Base-by-base conservation (phyloP, 2,113 vertebrate genomes). In the Verasper variegatus region DNA sequence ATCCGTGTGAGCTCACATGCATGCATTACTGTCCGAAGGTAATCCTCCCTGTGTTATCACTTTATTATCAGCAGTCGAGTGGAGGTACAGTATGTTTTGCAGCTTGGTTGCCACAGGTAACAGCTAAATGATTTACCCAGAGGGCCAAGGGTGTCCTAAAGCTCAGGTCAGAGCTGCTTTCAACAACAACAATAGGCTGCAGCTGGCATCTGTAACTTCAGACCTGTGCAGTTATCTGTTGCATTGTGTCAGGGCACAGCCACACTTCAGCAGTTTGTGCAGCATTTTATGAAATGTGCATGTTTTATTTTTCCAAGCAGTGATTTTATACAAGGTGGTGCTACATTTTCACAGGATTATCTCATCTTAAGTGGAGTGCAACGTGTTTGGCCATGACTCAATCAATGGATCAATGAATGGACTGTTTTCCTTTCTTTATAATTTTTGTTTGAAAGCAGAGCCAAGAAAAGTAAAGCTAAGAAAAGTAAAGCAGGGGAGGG, bases 61-160 rank as follows among this genome's bases (percentile, higher is more conserved):
- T 62, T 59, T 40, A 37, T 79, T 89, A 88, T 91, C 88, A 81
- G 74, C 59, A 62, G 57, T 52, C 65, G 64, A 3, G 71, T 54
- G 72, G 70, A 74, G 66, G 87, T 82, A 82, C 85, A 72, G 78
- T 85, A 69, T 87, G 81, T 88, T 86, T 83, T 68, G 78, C 37
- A 15, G 71, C 55, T 55, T 31, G 42, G 85, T 91, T 91, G 89
- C 92, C 85, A 76, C 80, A 77, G 86, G 91, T 80, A 84, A 90
- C 88, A 74, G 73, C 91, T 92, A 73, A 95, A 94, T 94, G 91
- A 94, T 94, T 51, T 94, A 94, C 86, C 84, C 56, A 85, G 72
- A 72, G 64, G 84, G 74, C 80, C 49, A 15, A 74, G 76, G 79
- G 78, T 91, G 89, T 93, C 92, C 93, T 93, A 74, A 87, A 47